Conservation (phyloP, 2,797 vertebrate species). For the Anguilla megastoma region DNA sequence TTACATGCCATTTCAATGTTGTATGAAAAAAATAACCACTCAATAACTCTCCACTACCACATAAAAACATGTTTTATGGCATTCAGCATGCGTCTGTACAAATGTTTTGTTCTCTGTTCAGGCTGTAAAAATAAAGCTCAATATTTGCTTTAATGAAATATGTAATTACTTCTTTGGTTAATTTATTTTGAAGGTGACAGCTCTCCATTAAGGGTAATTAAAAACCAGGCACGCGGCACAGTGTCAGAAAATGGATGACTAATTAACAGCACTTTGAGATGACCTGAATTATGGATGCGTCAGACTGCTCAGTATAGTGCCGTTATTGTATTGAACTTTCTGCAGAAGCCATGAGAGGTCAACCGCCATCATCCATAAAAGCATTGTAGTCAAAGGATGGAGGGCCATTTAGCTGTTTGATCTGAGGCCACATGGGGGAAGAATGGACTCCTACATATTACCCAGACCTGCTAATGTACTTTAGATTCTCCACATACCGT, state of each 20-base stretch:
- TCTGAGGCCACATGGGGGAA: neutral
- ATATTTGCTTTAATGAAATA: conserved; percentile 13
- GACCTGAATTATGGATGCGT: neutral
- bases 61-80: neutral
- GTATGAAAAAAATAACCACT: neutral
- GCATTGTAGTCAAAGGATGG: neutral
- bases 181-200: conserved; percentile 22
- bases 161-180: conserved; percentile 19
- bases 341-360: neutral
- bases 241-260: conserved; percentile 2
- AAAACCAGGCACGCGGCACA: neutral
- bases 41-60: neutral
- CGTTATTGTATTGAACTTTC: neutral
- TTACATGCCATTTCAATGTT: neutral
- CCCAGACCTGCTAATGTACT: conserved; percentile 5
- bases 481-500: neutral
- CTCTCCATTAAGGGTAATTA: conserved; percentile 15
- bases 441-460: neutral
- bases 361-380: conserved; percentile 12
- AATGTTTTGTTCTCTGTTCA: neutral
- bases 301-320: neutral
- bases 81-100: neutral
- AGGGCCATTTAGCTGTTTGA: conserved; percentile 9
- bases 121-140: conserved; percentile 15
- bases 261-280: conserved; percentile 14